These are phyloP conservation scores for Andrena hattorfiana DNA, from an alignment of 2,888 invertebrate species.

Conservation along the genomic window DNA sequence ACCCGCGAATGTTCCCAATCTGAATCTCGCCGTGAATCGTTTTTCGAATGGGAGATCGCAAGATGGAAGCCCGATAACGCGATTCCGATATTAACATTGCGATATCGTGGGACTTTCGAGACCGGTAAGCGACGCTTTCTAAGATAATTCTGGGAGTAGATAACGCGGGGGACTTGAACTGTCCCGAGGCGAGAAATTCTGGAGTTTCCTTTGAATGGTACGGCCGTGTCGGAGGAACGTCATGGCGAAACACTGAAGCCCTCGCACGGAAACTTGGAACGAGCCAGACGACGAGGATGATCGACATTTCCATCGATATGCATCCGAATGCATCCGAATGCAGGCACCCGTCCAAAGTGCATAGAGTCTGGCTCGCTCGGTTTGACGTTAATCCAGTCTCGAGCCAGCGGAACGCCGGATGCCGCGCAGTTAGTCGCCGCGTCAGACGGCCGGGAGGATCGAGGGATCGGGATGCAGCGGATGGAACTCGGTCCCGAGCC, in stretches of 20 bases:
- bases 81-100: background rate
- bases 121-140: background rate
- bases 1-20: background rate
- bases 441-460: constrained; percentile 50
- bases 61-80: background rate
- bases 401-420: constrained; percentile 33
- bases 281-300: constrained; percentile 48
- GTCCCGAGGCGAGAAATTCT: constrained; percentile 9
- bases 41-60: background rate
- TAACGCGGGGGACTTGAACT: background rate
- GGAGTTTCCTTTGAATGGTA: constrained; percentile 15
- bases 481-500: constrained; percentile 32
- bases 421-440: constrained; percentile 40
- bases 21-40: background rate
- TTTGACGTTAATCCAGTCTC: constrained; percentile 62
- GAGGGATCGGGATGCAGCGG: constrained; percentile 45
- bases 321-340: constrained; percentile 58
- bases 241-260: constrained; percentile 10
- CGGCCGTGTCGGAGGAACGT: constrained; percentile 10
- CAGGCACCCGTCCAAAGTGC: constrained; percentile 50
- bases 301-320: constrained; percentile 70
- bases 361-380: constrained; percentile 23
- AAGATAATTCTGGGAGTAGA: constrained; percentile 4
- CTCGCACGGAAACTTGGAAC: constrained; percentile 31
- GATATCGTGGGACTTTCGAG: background rate